A percentile compares a stretch with the other conserved stretches of the same genome.
Conservation (phyloP, 2,113 vertebrate genomes). For the Symphodus melops region DNA sequence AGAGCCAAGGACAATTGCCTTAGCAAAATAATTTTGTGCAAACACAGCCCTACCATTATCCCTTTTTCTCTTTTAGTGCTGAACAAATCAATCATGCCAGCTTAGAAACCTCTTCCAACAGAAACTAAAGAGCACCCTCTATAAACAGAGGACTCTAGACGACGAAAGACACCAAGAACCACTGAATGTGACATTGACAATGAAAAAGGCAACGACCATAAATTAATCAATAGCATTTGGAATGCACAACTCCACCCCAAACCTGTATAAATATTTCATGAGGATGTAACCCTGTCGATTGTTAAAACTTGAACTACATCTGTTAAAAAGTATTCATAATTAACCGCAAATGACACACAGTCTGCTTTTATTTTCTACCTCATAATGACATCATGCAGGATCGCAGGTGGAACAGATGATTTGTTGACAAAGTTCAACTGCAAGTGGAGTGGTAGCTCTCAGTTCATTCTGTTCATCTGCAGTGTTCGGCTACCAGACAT, state of each 20-base stretch:
- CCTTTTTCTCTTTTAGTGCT: slow-evolving; percentile 50
- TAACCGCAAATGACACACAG: background rate
- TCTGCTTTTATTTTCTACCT: slow-evolving; percentile 12
- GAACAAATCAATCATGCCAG: slow-evolving; percentile 67
- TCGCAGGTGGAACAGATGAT: slow-evolving; percentile 32
- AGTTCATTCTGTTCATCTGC: slow-evolving; percentile 49
- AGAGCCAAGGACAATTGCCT: slow-evolving; percentile 73
- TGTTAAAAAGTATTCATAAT: background rate
- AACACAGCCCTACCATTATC: slow-evolving; percentile 52
- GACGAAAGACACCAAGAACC: slow-evolving; percentile 71
- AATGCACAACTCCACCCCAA: slow-evolving; percentile 43
- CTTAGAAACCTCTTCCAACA: slow-evolving; percentile 56
- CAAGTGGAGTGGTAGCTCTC: slow-evolving; percentile 1
- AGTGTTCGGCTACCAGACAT: slow-evolving; percentile 24
- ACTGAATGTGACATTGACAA: slow-evolving; percentile 80
- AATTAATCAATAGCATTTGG: slow-evolving; percentile 52
- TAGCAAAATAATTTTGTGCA: slow-evolving; percentile 63
- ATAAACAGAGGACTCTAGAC: slow-evolving; percentile 77
- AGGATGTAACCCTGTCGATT: slow-evolving; percentile 7
- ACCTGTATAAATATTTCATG: slow-evolving; percentile 46
- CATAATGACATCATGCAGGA: slow-evolving; percentile 32
- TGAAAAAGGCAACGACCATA: slow-evolving; percentile 50
- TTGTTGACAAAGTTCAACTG: slow-evolving; percentile 25
- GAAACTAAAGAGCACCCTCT: slow-evolving; percentile 48
- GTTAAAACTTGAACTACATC: background rate